A percentile compares a stretch with the other conserved stretches of the same genome.
These are phyloP conservation scores for Chionoecetes opilio DNA, from an alignment of 1,140 invertebrate genomes.

Conservation along the genomic window DNA sequence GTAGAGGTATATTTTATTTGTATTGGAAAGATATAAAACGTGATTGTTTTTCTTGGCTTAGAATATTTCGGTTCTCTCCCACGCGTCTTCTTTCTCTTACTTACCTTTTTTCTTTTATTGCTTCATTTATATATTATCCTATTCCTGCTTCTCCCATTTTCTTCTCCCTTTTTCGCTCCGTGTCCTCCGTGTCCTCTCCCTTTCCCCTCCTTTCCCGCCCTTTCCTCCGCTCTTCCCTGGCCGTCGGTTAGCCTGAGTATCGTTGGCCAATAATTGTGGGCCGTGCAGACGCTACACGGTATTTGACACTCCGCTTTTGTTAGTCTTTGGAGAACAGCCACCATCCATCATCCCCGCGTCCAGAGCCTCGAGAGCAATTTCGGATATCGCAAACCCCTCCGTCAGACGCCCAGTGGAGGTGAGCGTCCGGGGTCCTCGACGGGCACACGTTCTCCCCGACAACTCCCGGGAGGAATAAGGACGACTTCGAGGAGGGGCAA, in stretches of 20 bases:
- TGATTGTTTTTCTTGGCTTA: not conserved
- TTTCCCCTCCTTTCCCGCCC: not conserved
- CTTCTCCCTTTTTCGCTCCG: not conserved
- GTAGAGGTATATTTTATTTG: too few relatives aligned
- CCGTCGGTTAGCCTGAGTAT: slow-evolving; percentile 41
- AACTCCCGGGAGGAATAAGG: not conserved
- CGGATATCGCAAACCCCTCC: slow-evolving; percentile 25
- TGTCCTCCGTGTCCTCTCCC: not conserved
- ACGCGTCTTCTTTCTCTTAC: too few relatives aligned
- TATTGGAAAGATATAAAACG: not conserved
- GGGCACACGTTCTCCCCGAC: not conserved
- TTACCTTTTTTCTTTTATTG: too few relatives aligned
- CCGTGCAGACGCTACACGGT: slow-evolving; percentile 66
- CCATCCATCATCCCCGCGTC: slow-evolving; percentile 70
- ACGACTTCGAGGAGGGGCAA: not conserved
- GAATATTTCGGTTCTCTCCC: too few relatives aligned
- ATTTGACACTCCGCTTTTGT: slow-evolving; percentile 74
- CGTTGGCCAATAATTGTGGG: slow-evolving; percentile 72
- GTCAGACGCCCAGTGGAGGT: not conserved
- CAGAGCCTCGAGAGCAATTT: slow-evolving; percentile 34
- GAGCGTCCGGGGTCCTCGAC: not conserved
- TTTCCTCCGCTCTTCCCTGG: not conserved
- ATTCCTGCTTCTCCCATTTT: too few relatives aligned
- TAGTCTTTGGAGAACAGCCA: slow-evolving; percentile 63
- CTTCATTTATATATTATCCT: too few relatives aligned